Conservation (phyloP, 1,140 invertebrate species). For the Lordiphosa collinella region DNA sequence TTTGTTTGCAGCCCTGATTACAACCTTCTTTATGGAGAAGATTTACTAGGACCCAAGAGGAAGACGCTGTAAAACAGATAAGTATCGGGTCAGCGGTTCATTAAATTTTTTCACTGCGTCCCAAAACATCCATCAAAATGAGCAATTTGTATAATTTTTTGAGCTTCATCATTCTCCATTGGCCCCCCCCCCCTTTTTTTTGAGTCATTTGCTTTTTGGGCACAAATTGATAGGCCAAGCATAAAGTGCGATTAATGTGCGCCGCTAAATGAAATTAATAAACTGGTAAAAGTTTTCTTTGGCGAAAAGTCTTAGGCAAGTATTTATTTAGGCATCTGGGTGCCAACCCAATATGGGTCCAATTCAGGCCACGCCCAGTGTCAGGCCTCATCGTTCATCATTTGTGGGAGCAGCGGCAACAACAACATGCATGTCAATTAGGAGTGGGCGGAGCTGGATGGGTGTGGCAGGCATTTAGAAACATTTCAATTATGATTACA, state of each 20-base stretch:
- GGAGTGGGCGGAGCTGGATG: not conserved
- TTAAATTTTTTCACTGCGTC: too few relatives aligned
- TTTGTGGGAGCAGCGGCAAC: slow-evolving; percentile 21
- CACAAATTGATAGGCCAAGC: slow-evolving; percentile 26
- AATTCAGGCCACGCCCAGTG: not conserved
- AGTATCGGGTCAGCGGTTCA: too few relatives aligned
- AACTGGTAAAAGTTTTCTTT: slow-evolving; percentile 49
- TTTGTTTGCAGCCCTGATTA: too few relatives aligned
- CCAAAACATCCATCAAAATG: too few relatives aligned
- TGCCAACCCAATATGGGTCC: not conserved
- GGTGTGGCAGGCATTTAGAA: slow-evolving; percentile 37
- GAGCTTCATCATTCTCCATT: too few relatives aligned
- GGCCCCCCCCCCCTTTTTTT: too few relatives aligned
- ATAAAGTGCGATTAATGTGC: slow-evolving; percentile 51
- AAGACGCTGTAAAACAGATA: too few relatives aligned
- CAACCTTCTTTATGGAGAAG: too few relatives aligned
- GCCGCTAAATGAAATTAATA: slow-evolving; percentile 64
- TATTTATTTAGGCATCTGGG: slow-evolving; percentile 18
- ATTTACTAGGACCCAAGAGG: too few relatives aligned
- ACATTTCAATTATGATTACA: slow-evolving; percentile 68
- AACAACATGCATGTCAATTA: slow-evolving; percentile 26
- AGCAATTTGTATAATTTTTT: too few relatives aligned
- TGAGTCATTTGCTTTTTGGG: not conserved
- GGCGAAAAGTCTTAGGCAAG: slow-evolving; percentile 22
- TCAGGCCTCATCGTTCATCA: slow-evolving; percentile 27